Percentiles rank a stretch among this genome's conserved stretches.
Conservation (phyloP, 2,113 vertebrate species). For the Pipra filicauda region DNA sequence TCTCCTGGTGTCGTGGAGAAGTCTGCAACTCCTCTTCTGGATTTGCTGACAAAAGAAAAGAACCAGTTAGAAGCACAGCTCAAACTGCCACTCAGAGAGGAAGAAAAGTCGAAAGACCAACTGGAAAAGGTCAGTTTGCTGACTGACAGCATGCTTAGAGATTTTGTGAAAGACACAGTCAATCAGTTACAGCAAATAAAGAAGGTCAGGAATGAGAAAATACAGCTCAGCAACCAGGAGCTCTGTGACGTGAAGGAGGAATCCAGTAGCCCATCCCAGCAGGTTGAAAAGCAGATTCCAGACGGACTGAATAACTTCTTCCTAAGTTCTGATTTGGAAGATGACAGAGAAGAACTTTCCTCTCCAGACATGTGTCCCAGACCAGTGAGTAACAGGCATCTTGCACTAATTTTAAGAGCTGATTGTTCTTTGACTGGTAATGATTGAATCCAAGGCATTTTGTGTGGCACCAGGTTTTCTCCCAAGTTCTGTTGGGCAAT, state of each 20-base stretch:
- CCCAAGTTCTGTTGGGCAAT: background rate
- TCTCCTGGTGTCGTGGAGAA: constrained; percentile 51
- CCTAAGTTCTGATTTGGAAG: constrained; percentile 71
- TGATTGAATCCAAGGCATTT: background rate
- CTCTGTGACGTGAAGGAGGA: constrained; percentile 62
- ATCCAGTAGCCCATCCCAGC: background rate
- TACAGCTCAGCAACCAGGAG: constrained; percentile 77
- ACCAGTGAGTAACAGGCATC: constrained; percentile 80
- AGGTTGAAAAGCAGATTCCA: constrained; percentile 60
- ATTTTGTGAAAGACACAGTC: constrained; percentile 85
- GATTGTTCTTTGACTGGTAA: background rate
- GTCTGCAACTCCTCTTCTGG: constrained; percentile 75
- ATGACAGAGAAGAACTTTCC: constrained; percentile 88
- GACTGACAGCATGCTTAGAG: constrained; percentile 82
- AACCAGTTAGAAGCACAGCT: constrained; percentile 73
- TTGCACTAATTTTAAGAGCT: background rate
- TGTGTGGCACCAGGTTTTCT: background rate
- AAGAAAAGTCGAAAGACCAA: constrained; percentile 58
- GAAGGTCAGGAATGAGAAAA: constrained; percentile 85
- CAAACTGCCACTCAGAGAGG: constrained; percentile 51
- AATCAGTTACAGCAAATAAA: constrained; percentile 85
- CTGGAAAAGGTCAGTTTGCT: constrained; percentile 76
- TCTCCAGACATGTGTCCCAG: constrained; percentile 89
- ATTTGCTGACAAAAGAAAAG: constrained; percentile 78
- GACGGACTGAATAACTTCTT: constrained; percentile 72